Conservation (phyloP, 2,888 invertebrate species). For the Lochmaea capreae region DNA sequence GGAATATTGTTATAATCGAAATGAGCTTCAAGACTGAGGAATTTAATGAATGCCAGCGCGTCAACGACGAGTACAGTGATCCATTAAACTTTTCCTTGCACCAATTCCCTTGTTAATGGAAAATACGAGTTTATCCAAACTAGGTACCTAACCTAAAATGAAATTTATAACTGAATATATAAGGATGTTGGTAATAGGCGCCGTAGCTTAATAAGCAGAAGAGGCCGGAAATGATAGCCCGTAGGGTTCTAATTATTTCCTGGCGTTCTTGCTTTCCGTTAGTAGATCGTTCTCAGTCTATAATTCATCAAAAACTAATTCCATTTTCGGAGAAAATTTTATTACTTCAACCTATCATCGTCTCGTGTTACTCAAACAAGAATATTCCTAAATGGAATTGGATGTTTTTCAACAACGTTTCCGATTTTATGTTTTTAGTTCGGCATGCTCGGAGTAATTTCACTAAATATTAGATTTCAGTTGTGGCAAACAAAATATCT, state of each 20-base stretch:
- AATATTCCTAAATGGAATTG: slow-evolving; percentile 7
- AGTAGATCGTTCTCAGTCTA: slow-evolving; percentile 41
- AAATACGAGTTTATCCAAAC: slow-evolving; percentile 27
- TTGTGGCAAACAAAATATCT: too few species aligned
- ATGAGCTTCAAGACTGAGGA: background rate
- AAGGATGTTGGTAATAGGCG: slow-evolving; percentile 53
- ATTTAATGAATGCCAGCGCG: slow-evolving; percentile 1
- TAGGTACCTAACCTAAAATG: slow-evolving; percentile 33
- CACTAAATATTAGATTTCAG: background rate
- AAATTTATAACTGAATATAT: slow-evolving; percentile 50
- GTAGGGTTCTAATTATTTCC: slow-evolving; percentile 62
- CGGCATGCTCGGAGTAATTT: background rate
- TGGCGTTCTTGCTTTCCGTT: slow-evolving; percentile 53
- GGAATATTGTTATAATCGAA: background rate
- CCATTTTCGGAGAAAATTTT: slow-evolving; percentile 39
- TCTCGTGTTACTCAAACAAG: slow-evolving; percentile 13
- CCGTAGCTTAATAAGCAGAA: slow-evolving; percentile 59
- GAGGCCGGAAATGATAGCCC: slow-evolving; percentile 62
- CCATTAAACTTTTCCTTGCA: slow-evolving; percentile 25
- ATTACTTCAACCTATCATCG: slow-evolving; percentile 26
- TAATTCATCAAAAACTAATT: slow-evolving; percentile 47
- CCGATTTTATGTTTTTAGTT: background rate
- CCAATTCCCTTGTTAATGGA: slow-evolving; percentile 28
- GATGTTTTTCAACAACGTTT: slow-evolving; percentile 3
- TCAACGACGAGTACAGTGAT: background rate